Conservation (phyloP, 2,113 vertebrate genomes). For the Emydocephalus ijimae region DNA sequence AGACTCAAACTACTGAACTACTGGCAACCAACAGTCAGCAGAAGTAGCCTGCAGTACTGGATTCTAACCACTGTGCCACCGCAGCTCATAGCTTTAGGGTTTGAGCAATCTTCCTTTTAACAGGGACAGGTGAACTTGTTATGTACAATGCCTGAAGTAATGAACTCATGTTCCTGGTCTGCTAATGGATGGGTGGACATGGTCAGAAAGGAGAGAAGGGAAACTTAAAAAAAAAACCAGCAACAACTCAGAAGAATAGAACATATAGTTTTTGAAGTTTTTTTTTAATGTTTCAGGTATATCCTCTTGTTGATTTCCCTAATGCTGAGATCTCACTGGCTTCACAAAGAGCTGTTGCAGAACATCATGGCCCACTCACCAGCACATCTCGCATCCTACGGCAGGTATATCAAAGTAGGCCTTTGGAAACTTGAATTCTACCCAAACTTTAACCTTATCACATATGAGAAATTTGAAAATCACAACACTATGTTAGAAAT, state of each 20-base stretch:
- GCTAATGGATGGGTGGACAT: neutral
- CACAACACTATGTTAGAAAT: neutral
- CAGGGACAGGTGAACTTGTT: neutral
- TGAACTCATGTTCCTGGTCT: neutral
- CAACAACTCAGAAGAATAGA: neutral
- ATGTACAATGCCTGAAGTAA: neutral
- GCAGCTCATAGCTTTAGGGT: too few relatives aligned
- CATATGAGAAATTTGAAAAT: neutral
- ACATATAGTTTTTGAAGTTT: rapidly evolving
- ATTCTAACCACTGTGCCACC: too few relatives aligned
- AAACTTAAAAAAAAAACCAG: too few relatives aligned
- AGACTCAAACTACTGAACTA: too few relatives aligned
- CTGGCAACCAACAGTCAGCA: too few relatives aligned
- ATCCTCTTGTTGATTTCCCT: constrained; percentile 74
- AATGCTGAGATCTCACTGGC: constrained; percentile 68
- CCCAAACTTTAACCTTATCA: neutral
- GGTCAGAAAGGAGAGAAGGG: neutral
- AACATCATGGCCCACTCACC: constrained; percentile 56
- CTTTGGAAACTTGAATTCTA: neutral
- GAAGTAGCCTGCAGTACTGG: too few relatives aligned
- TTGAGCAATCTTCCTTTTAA: neutral
- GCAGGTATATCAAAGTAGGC: constrained; percentile 50
- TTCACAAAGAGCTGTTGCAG: constrained; percentile 57
- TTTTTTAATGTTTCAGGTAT: constrained; percentile 63
- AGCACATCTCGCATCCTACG: constrained; percentile 53